Conservation (phyloP, 2,113 vertebrate genomes). For the Morone chrysops region DNA sequence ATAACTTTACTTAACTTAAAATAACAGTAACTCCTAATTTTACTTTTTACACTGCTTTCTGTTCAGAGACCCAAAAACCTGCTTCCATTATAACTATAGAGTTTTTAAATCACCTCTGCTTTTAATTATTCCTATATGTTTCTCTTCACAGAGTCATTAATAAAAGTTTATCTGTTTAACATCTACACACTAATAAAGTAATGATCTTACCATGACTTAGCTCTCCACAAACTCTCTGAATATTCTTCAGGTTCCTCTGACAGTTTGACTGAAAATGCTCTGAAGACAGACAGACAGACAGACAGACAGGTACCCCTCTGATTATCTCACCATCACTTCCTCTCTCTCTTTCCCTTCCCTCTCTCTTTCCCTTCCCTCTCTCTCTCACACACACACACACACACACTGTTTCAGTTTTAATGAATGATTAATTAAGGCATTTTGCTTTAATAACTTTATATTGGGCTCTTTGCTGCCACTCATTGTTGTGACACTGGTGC, state of each 20-base stretch:
- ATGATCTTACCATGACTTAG: conserved; percentile 69
- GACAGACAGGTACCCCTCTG: conserved; percentile 71
- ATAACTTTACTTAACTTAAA: no score
- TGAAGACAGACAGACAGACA: conserved; percentile 59
- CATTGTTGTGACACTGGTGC: no score
- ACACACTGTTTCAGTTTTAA: background rate
- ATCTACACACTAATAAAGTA: background rate
- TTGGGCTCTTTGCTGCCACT: background rate
- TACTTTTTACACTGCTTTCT: background rate
- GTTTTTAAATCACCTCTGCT: background rate
- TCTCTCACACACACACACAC: background rate
- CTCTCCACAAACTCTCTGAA: conserved; percentile 20
- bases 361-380: conserved; percentile 26
- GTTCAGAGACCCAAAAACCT: background rate
- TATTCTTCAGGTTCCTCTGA: conserved; percentile 43
- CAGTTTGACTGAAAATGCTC: conserved; percentile 51
- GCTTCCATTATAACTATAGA: background rate
- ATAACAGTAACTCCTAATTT: background rate
- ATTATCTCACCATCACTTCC: conserved; percentile 78
- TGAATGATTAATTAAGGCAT: background rate
- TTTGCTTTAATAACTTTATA: background rate
- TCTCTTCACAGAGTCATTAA: background rate
- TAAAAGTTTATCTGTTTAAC: background rate
- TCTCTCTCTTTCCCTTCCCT: conserved; percentile 43
- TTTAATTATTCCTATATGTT: background rate